phyloP scores from a whole-genome alignment of 2,888 invertebrate species.

The Drosophila merina region DNA sequence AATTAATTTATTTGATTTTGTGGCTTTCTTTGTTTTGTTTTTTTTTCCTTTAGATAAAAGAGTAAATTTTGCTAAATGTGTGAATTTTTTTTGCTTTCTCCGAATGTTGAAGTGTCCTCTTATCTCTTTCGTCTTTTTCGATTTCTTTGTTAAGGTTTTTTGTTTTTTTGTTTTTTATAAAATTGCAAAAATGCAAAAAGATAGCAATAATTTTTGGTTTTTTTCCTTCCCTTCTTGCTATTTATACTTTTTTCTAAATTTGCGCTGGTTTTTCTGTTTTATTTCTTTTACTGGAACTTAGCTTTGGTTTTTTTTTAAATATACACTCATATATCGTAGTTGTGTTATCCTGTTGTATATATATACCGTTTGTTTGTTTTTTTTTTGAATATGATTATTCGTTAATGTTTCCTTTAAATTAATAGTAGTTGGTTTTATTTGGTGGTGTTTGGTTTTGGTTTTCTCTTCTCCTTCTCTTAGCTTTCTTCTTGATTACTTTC shows the following conservation, averaged over 20 bases:
- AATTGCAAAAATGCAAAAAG: slow-evolving; percentile 85
- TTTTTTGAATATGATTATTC: slow-evolving; percentile 79
- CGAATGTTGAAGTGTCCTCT: slow-evolving; percentile 51
- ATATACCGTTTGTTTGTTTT: slow-evolving; percentile 62
- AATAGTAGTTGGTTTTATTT: slow-evolving; percentile 83
- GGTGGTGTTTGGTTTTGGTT: slow-evolving; percentile 80
- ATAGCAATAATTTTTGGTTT: slow-evolving; percentile 78
- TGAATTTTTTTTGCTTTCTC: slow-evolving; percentile 45
- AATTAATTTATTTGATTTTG: slow-evolving; percentile 57
- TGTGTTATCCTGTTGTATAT: slow-evolving; percentile 55
- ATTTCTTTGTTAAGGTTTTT: slow-evolving; percentile 30
- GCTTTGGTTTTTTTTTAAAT: slow-evolving; percentile 63
- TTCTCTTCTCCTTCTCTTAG: slow-evolving; percentile 31
- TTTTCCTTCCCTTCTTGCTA: slow-evolving; percentile 63
- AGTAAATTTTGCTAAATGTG: slow-evolving; percentile 83
- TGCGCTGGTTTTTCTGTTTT: slow-evolving; percentile 66
- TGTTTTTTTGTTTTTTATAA: slow-evolving; percentile 79
- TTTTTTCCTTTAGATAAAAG: slow-evolving; percentile 80
- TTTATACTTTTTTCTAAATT: slow-evolving; percentile 59
- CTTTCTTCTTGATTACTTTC: slow-evolving; percentile 3
- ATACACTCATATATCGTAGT: slow-evolving; percentile 49
- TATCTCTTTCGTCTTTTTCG: slow-evolving; percentile 12
- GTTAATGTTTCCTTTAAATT: slow-evolving; percentile 63
- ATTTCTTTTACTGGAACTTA: slow-evolving; percentile 83
- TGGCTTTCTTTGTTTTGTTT: slow-evolving; percentile 42